Base-by-base conservation (phyloP, 1,140 invertebrate genomes). In the Pteromalus puparum region DNA sequence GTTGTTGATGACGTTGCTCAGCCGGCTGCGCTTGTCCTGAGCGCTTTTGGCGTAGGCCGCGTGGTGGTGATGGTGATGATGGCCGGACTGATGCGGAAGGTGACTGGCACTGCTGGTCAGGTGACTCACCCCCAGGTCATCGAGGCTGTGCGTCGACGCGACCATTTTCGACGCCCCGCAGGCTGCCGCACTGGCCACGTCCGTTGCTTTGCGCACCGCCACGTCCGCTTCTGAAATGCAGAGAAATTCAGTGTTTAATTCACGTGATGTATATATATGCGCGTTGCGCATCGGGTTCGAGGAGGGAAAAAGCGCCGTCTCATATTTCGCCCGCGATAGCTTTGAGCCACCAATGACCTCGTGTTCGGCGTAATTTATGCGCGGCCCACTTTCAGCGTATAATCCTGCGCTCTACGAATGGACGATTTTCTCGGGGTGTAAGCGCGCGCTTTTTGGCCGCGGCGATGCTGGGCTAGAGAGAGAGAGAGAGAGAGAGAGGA, bases 1-100 rank as follows among this genome's bases (percentile, higher is more conserved):
- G 75, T 92, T 93, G 86, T 92, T 92, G 67, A 93, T 93, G 15
- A 93, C 92, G 87, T 92, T 93, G 85, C 91, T 92, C 5, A 93
- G 86, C 13, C 92, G 88, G 30, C 92, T 92, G 12, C 92, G 88
- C 82, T 93, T 93, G 73, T 93, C 92, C 83, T 92, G 90, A 5
- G 91, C 89, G 9, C 88, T 92, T 76, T 53, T 70, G 3, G 67
- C 28, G 21, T 70, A 30, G 67, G 67, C 13, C 9, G 67, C 34
- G 46, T 89, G 81, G 1, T 86, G 83, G 13, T 82, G 85, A 18
- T 87, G 85, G 28, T 89, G 88, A 38, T 89, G 88, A 28, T 87
- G 88, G 53, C 85, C 18, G 38, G 48, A 48, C 10, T 86, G 88
- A 21, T 86, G 84, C 78, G 89, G 88, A 46, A 88, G 85, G 13